Base-by-base conservation (phyloP, 2,797 vertebrate species). In the Glossophaga mutica region DNA sequence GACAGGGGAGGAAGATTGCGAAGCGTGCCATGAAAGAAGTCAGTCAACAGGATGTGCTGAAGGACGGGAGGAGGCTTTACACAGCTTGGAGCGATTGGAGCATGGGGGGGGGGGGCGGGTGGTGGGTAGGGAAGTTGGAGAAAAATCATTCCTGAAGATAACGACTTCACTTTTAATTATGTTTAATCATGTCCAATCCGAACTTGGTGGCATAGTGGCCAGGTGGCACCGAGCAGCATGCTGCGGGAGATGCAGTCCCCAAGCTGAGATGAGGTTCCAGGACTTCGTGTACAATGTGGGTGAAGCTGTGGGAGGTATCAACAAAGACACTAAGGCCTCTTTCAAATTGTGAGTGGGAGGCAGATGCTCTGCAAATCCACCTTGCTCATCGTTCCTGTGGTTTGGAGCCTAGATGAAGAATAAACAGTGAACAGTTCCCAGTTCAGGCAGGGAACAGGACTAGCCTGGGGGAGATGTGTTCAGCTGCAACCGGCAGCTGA, bases 1-100 rank as follows among this genome's bases (percentile, higher is more conserved):
- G 3, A 12, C 2, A 1, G 9, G 26, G 29, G 39, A 29, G 15
- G 50, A 59, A 62, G 18, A 29, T 2, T 5, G 5, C 5, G 0
- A 14, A 11, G 1, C 14, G 1, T 19, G 0, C 42, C 24, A 2
- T 7, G 73, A 81, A 57, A 22, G 50, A 57, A 59, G 26, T 59
- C 32, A 59, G 22, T 59, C 32, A 6, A 0, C 26, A 37, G 81
- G 5, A 48, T 71, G 62, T 10, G 9, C 3, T 12, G 74, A 57
- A 42, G 29, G 24, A 9, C 6, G 24, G 46, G 46, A 71, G 44
- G 48, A 71, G 37, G 42, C 18, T 4, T 19, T 44, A 3, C 1
- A 3, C 1, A 48, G 19, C 39, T 9, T 11, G 4, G 74, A 19
- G 74, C 65, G 84, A 26, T 0, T 46, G 11, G 32, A 32, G 19